Conservation (phyloP, 2,888 invertebrate species). For the Amphipyra berbera region DNA sequence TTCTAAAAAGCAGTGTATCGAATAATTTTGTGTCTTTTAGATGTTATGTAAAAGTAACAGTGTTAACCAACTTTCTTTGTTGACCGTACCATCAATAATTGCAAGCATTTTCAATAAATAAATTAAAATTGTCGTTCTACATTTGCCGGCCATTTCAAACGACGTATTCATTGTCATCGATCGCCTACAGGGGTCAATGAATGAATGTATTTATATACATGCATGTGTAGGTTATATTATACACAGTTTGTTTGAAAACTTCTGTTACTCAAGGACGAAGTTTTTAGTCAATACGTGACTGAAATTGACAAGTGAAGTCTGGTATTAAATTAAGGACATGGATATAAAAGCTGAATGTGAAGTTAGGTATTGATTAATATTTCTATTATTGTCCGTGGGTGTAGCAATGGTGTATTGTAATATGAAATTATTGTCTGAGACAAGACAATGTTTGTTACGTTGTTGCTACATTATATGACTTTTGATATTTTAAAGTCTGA, state of each 20-base stretch:
- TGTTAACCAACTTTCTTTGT: too few species aligned
- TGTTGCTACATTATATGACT: too few species aligned
- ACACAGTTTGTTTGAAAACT: conserved; percentile 43
- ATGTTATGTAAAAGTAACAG: too few species aligned
- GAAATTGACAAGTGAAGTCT: conserved; percentile 40
- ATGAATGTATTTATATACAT: conserved; percentile 33
- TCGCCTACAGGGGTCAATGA: conserved; percentile 53
- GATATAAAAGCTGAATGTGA: conserved; percentile 11
- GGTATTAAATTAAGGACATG: conserved; percentile 17
- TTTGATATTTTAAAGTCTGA: too few species aligned
- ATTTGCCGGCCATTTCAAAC: conserved; percentile 47
- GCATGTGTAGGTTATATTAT: conserved; percentile 29
- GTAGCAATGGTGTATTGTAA: too few species aligned
- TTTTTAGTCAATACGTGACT: conserved; percentile 43
- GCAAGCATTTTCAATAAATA: conserved; percentile 25
- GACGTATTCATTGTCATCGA: conserved; percentile 52
- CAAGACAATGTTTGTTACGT: too few species aligned
- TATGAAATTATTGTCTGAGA: too few species aligned
- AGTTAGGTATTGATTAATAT: conserved; percentile 19
- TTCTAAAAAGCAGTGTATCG: too few species aligned
- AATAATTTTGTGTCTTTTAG: too few species aligned
- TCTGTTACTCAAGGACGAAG: conserved; percentile 51
- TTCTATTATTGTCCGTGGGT: not conserved
- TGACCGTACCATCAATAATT: conserved; percentile 30
- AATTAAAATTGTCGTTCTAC: conserved; percentile 37